Conservation (phyloP, 2,797 vertebrate species). For the Lepus townsendii region DNA sequence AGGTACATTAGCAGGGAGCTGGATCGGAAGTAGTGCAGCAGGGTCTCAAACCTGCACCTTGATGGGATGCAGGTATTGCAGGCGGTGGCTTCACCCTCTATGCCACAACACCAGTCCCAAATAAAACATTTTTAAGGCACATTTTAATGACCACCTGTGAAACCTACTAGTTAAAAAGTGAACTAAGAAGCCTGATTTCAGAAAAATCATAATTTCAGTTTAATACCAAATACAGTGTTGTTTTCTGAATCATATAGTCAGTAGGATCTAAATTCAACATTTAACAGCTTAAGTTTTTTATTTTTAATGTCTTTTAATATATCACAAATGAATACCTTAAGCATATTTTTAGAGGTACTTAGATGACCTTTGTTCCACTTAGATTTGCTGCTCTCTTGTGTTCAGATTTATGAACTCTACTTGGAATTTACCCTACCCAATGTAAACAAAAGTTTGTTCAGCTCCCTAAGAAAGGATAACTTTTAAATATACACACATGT, state of each 20-base stretch:
- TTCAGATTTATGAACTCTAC: conserved; percentile 52
- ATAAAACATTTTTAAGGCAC: background rate
- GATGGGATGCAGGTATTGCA: too few relatives aligned
- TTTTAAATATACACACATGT: background rate
- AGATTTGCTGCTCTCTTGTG: conserved; percentile 20
- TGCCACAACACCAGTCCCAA: too few relatives aligned
- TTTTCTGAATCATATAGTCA: conserved; percentile 26
- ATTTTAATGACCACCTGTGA: conserved; percentile 56
- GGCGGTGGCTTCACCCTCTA: too few relatives aligned
- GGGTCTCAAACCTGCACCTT: too few relatives aligned
- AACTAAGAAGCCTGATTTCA: conserved; percentile 47
- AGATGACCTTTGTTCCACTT: conserved; percentile 67
- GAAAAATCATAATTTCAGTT: conserved; percentile 41
- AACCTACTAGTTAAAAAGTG: conserved; percentile 34
- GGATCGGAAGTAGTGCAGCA: too few relatives aligned
- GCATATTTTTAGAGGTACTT: conserved; percentile 38
- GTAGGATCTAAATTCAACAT: background rate
- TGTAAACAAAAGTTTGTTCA: conserved; percentile 21
- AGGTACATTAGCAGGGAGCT: too few relatives aligned
- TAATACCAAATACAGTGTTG: conserved; percentile 37
- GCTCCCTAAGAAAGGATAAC: background rate
- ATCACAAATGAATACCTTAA: background rate
- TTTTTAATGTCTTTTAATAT: conserved; percentile 38
- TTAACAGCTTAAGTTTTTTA: background rate
- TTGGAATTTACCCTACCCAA: conserved; percentile 27